Conservation (phyloP, 2,797 vertebrate species). For the Numenius phaeopus region DNA sequence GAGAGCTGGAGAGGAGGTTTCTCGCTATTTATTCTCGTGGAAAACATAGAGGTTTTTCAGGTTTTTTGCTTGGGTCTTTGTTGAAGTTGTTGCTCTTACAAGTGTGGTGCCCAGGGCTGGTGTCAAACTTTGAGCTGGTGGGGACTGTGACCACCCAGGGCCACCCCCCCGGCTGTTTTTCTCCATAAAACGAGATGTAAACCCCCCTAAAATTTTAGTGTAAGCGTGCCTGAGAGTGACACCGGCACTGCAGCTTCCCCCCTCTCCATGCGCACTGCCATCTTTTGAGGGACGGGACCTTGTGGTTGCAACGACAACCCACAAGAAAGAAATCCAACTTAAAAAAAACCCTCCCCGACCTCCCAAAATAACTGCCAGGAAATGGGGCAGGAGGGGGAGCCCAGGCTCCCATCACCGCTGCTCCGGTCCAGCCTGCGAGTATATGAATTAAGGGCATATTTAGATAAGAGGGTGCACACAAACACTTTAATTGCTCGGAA, state of each 20-base stretch:
- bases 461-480: not conserved
- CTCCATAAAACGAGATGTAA: not conserved
- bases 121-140: not conserved
- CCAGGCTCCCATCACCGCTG: not conserved
- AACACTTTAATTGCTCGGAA: not conserved
- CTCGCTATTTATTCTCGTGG: fast-evolving
- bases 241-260: not conserved
- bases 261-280: not conserved
- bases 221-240: fast-evolving
- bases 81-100: not conserved
- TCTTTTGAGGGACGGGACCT: not conserved
- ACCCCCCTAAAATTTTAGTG: not conserved
- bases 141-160: too few relatives aligned
- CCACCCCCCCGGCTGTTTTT: not conserved
- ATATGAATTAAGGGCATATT: slow-evolving; percentile 20
- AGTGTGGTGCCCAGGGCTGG: not conserved
- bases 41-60: not conserved
- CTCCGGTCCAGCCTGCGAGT: not conserved
- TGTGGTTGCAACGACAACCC: fast-evolving
- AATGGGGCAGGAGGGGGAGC: not conserved
- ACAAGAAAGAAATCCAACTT: not conserved
- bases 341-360: not conserved
- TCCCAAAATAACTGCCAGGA: not conserved
- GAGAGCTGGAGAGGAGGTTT: too few relatives aligned
- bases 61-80: not conserved